Conservation (phyloP, 2,797 vertebrate genomes). For the Galagoides demidoff region DNA sequence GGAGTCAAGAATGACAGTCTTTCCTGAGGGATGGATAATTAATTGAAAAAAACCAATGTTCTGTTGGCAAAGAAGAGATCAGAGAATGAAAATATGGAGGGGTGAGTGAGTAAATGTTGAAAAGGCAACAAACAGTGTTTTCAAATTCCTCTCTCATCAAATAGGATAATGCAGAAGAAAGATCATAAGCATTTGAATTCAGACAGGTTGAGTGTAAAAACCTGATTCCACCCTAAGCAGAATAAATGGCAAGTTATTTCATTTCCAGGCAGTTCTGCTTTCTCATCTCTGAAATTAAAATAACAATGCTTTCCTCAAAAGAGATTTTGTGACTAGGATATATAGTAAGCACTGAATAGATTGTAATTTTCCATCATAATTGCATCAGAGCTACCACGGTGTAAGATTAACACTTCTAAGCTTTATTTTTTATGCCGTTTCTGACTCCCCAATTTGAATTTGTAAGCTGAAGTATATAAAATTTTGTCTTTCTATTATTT, state of each 20-base stretch:
- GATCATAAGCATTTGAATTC: not conserved
- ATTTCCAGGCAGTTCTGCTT: conserved; percentile 6
- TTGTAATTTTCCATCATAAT: not conserved
- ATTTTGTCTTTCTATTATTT: not conserved
- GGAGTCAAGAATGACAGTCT: not conserved
- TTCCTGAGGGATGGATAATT: not conserved
- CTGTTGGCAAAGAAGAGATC: not conserved
- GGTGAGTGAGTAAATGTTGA: not conserved
- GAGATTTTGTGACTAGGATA: not conserved
- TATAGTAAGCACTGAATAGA: not conserved
- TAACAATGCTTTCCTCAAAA: conserved; percentile 25
- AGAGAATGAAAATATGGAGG: not conserved
- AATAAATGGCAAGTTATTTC: conserved; percentile 28
- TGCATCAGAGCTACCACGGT: not conserved
- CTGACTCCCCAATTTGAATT: not conserved
- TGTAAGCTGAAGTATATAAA: not conserved
- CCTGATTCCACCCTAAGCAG: not conserved
- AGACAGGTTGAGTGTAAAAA: conserved; percentile 20
- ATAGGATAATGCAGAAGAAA: not conserved
- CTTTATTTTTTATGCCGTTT: not conserved
- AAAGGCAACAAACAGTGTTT: not conserved
- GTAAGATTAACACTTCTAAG: not conserved
- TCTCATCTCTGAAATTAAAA: conserved; percentile 37
- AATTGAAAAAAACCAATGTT: not conserved
- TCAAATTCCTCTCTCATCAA: not conserved